Percentiles rank a stretch among this genome's conserved stretches.
phyloP scores from a whole-genome alignment of 2,888 invertebrate species.

The Nomada fabriciana region DNA sequence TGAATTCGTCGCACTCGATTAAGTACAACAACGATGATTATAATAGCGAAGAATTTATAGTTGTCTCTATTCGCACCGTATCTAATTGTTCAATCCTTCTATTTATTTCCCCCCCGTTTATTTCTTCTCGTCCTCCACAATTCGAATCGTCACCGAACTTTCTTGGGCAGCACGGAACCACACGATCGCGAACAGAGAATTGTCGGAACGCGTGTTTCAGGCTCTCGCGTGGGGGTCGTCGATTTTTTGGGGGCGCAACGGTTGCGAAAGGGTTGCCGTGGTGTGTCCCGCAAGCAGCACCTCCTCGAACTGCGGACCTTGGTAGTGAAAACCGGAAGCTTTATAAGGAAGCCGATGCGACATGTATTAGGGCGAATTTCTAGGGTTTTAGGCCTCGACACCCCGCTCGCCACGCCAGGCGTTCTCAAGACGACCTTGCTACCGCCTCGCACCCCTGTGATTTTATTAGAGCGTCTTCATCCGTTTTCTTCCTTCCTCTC shows the following conservation, averaged over 20 bases:
- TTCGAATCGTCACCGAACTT: too few relatives aligned
- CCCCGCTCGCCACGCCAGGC: slow-evolving; percentile 23
- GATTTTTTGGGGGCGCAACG: neutral
- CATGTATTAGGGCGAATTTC: slow-evolving; percentile 75
- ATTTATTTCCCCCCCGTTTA: too few relatives aligned
- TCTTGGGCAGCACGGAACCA: too few relatives aligned
- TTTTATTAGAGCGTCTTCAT: neutral
- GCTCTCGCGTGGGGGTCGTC: slow-evolving; percentile 6
- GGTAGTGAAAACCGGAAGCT: slow-evolving; percentile 79
- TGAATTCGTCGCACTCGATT: too few relatives aligned
- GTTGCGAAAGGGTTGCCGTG: neutral
- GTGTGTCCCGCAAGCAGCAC: slow-evolving; percentile 33
- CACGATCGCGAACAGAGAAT: neutral
- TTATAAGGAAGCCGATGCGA: slow-evolving; percentile 80
- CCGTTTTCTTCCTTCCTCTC: neutral
- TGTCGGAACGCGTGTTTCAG: neutral
- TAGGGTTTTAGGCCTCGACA: slow-evolving; percentile 75
- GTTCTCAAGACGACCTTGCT: slow-evolving; percentile 60
- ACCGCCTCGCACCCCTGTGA: neutral
- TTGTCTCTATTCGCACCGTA: too few relatives aligned
- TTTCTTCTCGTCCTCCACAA: too few relatives aligned
- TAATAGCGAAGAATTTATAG: too few relatives aligned
- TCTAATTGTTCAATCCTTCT: too few relatives aligned
- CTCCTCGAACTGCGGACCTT: slow-evolving; percentile 76
- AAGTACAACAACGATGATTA: too few relatives aligned